Percentiles rank a stretch among this genome's conserved stretches.
Evolutionary conservation across 92 coral and sea anemone species (phyloP).

Genomic region (Zoanthus solanderi): DNA sequence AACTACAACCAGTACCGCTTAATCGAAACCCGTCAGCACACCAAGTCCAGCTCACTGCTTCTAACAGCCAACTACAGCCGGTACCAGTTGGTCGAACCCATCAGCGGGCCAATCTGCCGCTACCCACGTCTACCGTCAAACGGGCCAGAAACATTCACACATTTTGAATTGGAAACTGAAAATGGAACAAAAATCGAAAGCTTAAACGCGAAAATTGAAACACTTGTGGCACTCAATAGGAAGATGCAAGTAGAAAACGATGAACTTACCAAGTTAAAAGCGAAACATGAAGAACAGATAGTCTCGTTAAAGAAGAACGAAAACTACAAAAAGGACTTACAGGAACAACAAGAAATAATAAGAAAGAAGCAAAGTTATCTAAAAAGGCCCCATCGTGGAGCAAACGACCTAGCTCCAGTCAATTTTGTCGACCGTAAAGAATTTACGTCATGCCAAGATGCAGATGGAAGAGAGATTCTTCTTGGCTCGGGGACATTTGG

Average conservation of each 20-base stretch:
- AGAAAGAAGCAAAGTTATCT: background rate
- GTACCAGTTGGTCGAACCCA: too few species aligned
- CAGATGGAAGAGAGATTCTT: background rate
- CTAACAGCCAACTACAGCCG: too few species aligned
- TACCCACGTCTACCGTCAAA: too few species aligned
- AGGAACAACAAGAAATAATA: background rate
- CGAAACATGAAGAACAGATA: constrained; percentile 1
- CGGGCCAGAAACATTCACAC: too few species aligned
- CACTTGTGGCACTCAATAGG: background rate
- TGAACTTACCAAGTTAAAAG: background rate
- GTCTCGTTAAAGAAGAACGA: background rate
- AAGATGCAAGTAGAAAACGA: background rate
- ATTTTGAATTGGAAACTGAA: too few species aligned
- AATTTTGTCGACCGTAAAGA: background rate
- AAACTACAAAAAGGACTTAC: background rate
- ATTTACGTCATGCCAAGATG: background rate
- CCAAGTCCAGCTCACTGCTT: too few species aligned
- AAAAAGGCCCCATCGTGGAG: background rate
- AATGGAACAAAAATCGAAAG: too few species aligned
- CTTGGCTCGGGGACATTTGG: constrained; percentile 23
- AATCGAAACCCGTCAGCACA: too few species aligned
- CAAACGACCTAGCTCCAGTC: background rate
- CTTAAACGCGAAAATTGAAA: background rate
- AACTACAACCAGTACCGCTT: too few species aligned
- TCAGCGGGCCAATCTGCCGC: too few species aligned